A percentile compares a stretch with the other conserved stretches of the same genome.
Evolutionary conservation across 2,113 vertebrate species (phyloP).

Genomic region (Junco hyemalis): DNA sequence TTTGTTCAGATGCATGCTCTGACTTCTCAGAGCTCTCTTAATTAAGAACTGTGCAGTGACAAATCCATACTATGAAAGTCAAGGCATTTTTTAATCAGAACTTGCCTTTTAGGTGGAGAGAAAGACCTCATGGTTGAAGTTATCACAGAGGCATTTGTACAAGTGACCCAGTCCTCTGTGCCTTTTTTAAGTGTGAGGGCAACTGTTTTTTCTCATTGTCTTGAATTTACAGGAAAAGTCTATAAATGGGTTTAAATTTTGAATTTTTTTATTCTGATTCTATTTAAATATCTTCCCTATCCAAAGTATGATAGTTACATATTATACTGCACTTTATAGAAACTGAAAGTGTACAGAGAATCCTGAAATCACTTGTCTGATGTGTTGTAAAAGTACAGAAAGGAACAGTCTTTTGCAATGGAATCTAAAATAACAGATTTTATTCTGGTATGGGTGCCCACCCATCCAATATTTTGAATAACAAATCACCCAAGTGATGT

Average conservation of each 20-base stretch:
- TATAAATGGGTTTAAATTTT: neutral
- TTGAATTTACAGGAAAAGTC: neutral
- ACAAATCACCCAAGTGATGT: neutral
- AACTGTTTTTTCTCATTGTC: neutral
- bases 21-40: constrained; percentile 58
- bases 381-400: neutral
- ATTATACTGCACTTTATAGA: neutral
- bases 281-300: neutral
- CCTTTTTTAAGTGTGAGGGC: neutral
- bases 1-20: constrained; percentile 68
- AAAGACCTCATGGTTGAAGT: constrained; percentile 59
- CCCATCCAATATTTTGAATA: neutral
- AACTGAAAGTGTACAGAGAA: neutral
- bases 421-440: constrained; percentile 6
- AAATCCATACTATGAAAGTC: constrained; percentile 67
- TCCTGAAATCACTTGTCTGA: neutral
- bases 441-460: neutral
- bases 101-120: constrained; percentile 68
- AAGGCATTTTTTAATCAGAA: constrained; percentile 67
- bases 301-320: neutral
- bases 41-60: constrained; percentile 53
- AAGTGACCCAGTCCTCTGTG: neutral
- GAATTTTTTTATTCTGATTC: neutral
- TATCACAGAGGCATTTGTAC: constrained; percentile 53
- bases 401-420: neutral